These are phyloP conservation scores for Drosophila longiperda DNA, from an alignment of 2,888 invertebrate species.

Conservation along the genomic window DNA sequence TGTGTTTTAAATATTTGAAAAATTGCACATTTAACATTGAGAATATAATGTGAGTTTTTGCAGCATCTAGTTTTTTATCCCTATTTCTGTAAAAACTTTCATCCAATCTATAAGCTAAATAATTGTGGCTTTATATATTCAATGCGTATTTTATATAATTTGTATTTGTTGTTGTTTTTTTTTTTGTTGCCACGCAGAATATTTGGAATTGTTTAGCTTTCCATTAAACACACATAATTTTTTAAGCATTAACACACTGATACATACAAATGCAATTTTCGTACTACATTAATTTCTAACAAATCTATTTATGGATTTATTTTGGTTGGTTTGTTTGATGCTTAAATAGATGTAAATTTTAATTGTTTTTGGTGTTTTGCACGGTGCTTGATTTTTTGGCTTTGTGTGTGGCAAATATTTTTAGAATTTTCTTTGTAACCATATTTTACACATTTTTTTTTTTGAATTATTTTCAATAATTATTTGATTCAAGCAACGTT, in stretches of 20 bases:
- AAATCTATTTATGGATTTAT: slow-evolving; percentile 23
- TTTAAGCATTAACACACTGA: slow-evolving; percentile 25
- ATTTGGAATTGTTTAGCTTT: slow-evolving; percentile 16
- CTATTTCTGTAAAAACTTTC: slow-evolving; percentile 26
- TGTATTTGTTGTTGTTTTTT: slow-evolving; percentile 7
- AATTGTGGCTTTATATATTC: slow-evolving; percentile 22
- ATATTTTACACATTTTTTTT: slow-evolving; percentile 67
- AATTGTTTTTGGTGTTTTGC: slow-evolving; percentile 54
- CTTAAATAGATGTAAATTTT: slow-evolving; percentile 51
- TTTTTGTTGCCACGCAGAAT: slow-evolving; percentile 12
- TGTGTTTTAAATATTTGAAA: slow-evolving; percentile 17
- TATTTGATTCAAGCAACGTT: slow-evolving; percentile 56
- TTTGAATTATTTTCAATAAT: slow-evolving; percentile 76
- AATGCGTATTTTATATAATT: slow-evolving; percentile 5
- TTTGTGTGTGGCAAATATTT: slow-evolving; percentile 48
- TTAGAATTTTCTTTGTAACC: slow-evolving; percentile 38
- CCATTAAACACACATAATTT: slow-evolving; percentile 37
- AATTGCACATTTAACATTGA: slow-evolving; percentile 56
- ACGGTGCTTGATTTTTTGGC: slow-evolving; percentile 72
- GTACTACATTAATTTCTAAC: slow-evolving; percentile 63
- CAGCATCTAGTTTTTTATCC: neutral
- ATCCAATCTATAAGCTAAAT: slow-evolving; percentile 66
- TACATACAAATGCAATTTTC: slow-evolving; percentile 32
- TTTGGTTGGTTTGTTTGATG: slow-evolving; percentile 18
- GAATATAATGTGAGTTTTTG: slow-evolving; percentile 29